Conservation (phyloP, 2,113 vertebrate species). For the Leptobrachium ailaonicum region DNA sequence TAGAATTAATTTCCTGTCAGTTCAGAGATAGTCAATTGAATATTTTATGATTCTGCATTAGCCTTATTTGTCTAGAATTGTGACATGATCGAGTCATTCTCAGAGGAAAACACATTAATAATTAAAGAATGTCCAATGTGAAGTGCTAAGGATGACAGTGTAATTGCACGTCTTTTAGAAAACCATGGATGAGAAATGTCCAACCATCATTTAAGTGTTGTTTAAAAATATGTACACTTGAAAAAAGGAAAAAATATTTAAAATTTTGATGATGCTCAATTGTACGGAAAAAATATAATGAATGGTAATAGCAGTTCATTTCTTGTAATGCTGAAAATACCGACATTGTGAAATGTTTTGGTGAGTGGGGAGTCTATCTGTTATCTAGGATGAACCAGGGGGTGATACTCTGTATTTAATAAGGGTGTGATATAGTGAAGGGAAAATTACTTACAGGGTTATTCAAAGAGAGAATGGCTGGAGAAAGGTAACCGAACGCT, state of each 20-base stretch:
- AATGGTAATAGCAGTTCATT: slow-evolving; percentile 55
- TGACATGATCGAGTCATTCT: slow-evolving; percentile 90
- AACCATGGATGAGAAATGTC: slow-evolving; percentile 71
- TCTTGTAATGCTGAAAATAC: slow-evolving; percentile 55
- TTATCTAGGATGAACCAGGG: neutral
- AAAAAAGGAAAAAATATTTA: slow-evolving; percentile 61
- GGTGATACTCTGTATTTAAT: neutral
- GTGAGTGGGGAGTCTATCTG: slow-evolving; percentile 21
- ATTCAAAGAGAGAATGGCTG: neutral
- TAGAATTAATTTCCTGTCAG: slow-evolving; percentile 87
- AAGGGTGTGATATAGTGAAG: neutral
- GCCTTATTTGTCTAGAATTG: slow-evolving; percentile 93
- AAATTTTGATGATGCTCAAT: slow-evolving; percentile 58
- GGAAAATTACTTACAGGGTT: neutral
- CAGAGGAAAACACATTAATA: slow-evolving; percentile 93
- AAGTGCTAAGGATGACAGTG: slow-evolving; percentile 84
- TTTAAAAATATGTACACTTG: slow-evolving; percentile 67
- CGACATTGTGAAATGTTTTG: slow-evolving; percentile 47
- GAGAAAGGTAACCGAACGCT: too few species aligned
- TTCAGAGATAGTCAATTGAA: slow-evolving; percentile 86
- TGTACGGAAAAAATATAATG: slow-evolving; percentile 41
- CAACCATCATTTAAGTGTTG: slow-evolving; percentile 77
- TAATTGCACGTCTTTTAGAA: slow-evolving; percentile 80
- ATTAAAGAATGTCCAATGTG: slow-evolving; percentile 88
- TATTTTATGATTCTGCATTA: slow-evolving; percentile 96